These are phyloP conservation scores for Helleia helle DNA, from an alignment of 2,888 invertebrate genomes.

Conservation along the genomic window DNA sequence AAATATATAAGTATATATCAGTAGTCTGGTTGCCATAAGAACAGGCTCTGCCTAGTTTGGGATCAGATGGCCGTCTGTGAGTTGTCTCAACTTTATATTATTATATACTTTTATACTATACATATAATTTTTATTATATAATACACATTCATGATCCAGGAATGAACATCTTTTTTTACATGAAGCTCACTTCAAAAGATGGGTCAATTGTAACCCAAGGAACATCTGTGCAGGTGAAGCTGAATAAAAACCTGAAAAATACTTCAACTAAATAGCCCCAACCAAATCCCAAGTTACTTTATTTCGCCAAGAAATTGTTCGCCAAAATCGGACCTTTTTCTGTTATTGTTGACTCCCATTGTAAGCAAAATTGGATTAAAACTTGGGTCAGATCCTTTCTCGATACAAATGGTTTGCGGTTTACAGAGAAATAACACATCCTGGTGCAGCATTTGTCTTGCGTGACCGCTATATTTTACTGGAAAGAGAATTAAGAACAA, in stretches of 20 bases:
- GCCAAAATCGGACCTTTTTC: conserved; percentile 7
- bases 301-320: conserved; percentile 5
- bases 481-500: conserved; percentile 1
- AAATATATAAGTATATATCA: too few species aligned
- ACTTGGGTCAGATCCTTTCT: conserved; percentile 10
- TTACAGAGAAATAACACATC: conserved; percentile 1
- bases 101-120: too few species aligned
- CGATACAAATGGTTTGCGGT: conserved; percentile 9
- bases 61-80: too few species aligned
- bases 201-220: too few species aligned
- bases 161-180: too few species aligned
- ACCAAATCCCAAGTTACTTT: neutral
- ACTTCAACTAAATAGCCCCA: neutral
- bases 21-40: too few species aligned
- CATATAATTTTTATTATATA: too few species aligned
- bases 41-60: too few species aligned
- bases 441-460: conserved; percentile 1
- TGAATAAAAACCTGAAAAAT: neutral
- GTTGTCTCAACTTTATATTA: too few species aligned
- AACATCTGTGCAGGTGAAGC: too few species aligned
- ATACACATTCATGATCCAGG: too few species aligned
- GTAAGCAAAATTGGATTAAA: conserved; percentile 11
- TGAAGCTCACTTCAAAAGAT: too few species aligned
- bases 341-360: conserved; percentile 11
- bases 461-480: conserved; percentile 6